Base-by-base conservation (phyloP, 2,113 vertebrate species). In the Hiodon alosoides region DNA sequence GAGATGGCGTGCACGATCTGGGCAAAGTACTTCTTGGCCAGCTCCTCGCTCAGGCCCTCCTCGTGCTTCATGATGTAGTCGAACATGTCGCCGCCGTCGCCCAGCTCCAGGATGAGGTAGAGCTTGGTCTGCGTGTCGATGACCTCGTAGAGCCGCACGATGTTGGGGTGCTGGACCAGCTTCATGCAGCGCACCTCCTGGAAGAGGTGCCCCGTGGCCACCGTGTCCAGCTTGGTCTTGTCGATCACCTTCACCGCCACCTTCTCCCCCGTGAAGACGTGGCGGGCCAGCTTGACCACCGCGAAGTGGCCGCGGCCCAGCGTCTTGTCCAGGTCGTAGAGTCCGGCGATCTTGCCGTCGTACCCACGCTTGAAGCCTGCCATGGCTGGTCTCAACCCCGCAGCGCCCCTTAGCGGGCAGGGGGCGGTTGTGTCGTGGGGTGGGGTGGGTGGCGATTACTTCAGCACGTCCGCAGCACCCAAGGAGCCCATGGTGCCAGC, bases 41-140 rank as follows among this genome's bases (percentile, higher is more conserved):
- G 76, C 71, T 94, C 93, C 71, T 94, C 93, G 5, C 89, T 91
- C 48, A 94, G 90, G 31, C 93, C 93, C 72, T 93, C 93, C 82
- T 94, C 93, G 0, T 94, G 93, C 64, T 93, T 93, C 93, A 94
- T 94, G 81, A 94, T 94, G 81, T 94, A 94, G 79, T 94, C 93
- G 73, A 93, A 94, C 92, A 94, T 94, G 76, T 94, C 93, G 73
- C 93, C 93, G 1, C 93, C 93, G 82, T 94, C 93, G 50, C 92
- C 93, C n/a, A 94, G 89, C 81, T 94, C 93, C 31, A 94, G 81
- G 79, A 94, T 94, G n/a, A 94, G 90, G 66, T 94, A 94, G 0
- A 94, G 90, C 79, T 94, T 94, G 48, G 93, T 94, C 82, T 94
- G 93, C 4, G 93, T 94, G 78, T 94, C 93, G 69, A 94, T 94